A percentile compares a stretch with the other conserved stretches of the same genome.
These are phyloP conservation scores for Drosophila emarginata DNA, from an alignment of 2,888 invertebrate genomes.

Conservation along the genomic window DNA sequence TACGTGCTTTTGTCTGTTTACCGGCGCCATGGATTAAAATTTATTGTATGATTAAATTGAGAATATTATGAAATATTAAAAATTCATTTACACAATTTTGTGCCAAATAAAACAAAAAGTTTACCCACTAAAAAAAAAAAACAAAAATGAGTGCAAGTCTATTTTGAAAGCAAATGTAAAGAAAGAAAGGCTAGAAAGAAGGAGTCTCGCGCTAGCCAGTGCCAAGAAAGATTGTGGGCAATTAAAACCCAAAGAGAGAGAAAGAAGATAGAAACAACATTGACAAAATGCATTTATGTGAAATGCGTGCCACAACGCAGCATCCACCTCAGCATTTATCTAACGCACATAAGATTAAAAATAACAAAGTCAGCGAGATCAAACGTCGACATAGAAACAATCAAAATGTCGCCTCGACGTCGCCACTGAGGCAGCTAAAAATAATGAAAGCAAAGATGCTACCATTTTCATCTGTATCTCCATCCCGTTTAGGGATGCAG, in stretches of 20 bases:
- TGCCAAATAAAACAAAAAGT: conserved; percentile 21
- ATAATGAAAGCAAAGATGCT: conserved; percentile 47
- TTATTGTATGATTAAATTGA: conserved; percentile 15
- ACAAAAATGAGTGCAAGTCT: conserved; percentile 42
- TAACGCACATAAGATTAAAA: conserved; percentile 40
- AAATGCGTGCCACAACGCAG: conserved; percentile 59
- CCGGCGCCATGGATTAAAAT: conserved; percentile 52
- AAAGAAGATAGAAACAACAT: conserved; percentile 26
- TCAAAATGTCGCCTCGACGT: conserved; percentile 56
- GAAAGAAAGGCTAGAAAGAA: not conserved
- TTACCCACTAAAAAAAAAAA: conserved; percentile 16
- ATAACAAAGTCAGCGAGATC: conserved; percentile 10
- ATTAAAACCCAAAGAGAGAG: conserved; percentile 24
- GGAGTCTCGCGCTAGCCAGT: no score
- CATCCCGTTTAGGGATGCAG: conserved; percentile 22
- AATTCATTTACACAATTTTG: conserved; percentile 12
- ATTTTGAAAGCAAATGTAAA: conserved; percentile 34
- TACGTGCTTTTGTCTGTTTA: conserved; percentile 30
- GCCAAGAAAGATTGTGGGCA: conserved; percentile 27
- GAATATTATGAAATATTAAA: conserved; percentile 1
- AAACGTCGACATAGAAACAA: conserved; percentile 41
- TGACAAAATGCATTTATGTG: conserved; percentile 69
- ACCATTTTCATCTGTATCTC: not conserved
- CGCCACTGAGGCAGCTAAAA: conserved; percentile 57
- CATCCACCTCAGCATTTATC: conserved; percentile 43